These are phyloP conservation scores for Zingel zingel DNA, from an alignment of 2,113 vertebrate species.

Conservation along the genomic window DNA sequence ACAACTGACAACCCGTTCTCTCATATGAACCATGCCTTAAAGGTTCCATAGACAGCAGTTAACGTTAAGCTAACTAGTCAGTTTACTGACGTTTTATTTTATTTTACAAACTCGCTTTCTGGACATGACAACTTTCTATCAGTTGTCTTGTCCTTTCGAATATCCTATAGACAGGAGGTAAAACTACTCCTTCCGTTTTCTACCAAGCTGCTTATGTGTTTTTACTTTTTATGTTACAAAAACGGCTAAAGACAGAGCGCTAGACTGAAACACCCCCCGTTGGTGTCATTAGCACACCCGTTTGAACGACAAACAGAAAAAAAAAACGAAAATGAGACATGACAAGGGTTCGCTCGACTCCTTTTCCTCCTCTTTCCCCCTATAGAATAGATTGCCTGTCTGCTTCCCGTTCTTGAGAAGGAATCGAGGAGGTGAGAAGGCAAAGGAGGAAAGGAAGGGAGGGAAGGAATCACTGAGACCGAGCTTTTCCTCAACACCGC, in stretches of 20 bases:
- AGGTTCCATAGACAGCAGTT: neutral
- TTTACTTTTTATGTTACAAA: neutral
- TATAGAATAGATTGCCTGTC: neutral
- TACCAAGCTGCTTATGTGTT: neutral
- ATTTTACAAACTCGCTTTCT: neutral
- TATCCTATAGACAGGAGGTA: too few relatives aligned
- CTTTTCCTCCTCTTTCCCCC: neutral
- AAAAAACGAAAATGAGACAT: conserved; percentile 17
- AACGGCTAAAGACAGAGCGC: neutral
- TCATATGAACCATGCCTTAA: neutral
- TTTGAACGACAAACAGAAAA: neutral
- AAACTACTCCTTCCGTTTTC: neutral
- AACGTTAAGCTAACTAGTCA: neutral
- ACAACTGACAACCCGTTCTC: neutral
- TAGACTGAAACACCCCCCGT: neutral
- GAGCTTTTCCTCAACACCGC: conserved; percentile 73
- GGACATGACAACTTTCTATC: neutral
- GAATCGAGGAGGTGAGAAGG: conserved; percentile 18
- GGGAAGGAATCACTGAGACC: conserved; percentile 66
- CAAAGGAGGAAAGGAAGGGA: conserved; percentile 6
- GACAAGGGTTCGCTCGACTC: too few relatives aligned
- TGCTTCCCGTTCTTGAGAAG: conserved; percentile 29
- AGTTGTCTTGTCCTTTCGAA: too few relatives aligned
- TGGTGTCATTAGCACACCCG: neutral
- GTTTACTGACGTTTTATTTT: neutral